Conservation (phyloP, 2,888 invertebrate species). For the Lampropteryx suffumata region DNA sequence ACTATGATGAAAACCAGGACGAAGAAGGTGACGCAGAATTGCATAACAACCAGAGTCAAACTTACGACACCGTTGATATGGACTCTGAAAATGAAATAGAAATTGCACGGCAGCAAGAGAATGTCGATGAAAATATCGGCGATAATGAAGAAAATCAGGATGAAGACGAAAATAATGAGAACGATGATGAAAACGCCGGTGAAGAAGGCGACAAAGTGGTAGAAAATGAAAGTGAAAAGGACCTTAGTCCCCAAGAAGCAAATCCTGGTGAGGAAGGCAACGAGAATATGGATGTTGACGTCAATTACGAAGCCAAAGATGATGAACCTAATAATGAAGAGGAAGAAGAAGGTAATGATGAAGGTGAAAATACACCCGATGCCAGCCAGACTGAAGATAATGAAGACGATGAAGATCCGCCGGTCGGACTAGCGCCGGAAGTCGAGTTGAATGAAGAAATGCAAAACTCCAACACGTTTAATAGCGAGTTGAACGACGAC, state of each 20-base stretch:
- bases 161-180: slow-evolving; percentile 38
- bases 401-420: slow-evolving; percentile 68
- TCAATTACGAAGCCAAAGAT: slow-evolving; percentile 41
- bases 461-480: slow-evolving; percentile 53
- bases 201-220: slow-evolving; percentile 39
- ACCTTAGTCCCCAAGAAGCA: slow-evolving; percentile 21
- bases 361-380: slow-evolving; percentile 47
- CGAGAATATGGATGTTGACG: slow-evolving; percentile 48
- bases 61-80: slow-evolving; percentile 77
- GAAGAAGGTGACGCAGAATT: slow-evolving; percentile 51
- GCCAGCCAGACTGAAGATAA: slow-evolving; percentile 53
- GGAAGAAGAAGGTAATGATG: slow-evolving; percentile 42
- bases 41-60: slow-evolving; percentile 59
- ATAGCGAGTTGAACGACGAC: slow-evolving; percentile 64
- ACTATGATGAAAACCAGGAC: slow-evolving; percentile 53
- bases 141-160: slow-evolving; percentile 46
- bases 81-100: slow-evolving; percentile 79
- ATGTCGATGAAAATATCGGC: slow-evolving; percentile 38
- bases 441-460: slow-evolving; percentile 77
- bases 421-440: slow-evolving; percentile 58
- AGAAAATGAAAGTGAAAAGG: slow-evolving; percentile 54
- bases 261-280: slow-evolving; percentile 44
- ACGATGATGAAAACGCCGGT: slow-evolving; percentile 43
- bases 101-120: slow-evolving; percentile 66
- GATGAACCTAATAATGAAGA: slow-evolving; percentile 46